A percentile compares a stretch with the other conserved stretches of the same genome.
Conservation (phyloP, 2,113 vertebrate genomes). For the Cebus imitator region DNA sequence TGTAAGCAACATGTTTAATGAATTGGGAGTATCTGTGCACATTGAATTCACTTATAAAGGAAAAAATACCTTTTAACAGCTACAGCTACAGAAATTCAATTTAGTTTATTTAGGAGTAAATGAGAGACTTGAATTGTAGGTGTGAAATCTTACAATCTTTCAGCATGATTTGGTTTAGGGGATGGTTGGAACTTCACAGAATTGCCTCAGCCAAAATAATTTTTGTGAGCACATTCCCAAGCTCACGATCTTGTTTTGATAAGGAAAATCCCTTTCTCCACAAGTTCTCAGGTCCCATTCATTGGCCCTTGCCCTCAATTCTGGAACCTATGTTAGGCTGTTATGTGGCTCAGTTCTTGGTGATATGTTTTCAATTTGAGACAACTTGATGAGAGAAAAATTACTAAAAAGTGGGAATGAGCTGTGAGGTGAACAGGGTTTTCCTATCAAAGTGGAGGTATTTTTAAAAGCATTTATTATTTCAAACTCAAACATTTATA, state of each 20-base stretch:
- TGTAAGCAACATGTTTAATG: constrained; percentile 71
- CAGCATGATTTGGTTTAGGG: constrained; percentile 49
- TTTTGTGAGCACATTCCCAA: constrained; percentile 18
- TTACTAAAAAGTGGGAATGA: constrained; percentile 63
- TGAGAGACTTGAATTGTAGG: constrained; percentile 74
- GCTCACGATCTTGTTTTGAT: constrained; percentile 58
- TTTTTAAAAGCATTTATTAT: constrained; percentile 76
- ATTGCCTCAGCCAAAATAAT: constrained; percentile 4
- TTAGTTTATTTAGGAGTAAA: constrained; percentile 81
- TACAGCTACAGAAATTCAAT: constrained; percentile 71
- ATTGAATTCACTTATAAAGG: constrained; percentile 70
- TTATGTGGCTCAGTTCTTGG: constrained; percentile 31
- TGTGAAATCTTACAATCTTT: constrained; percentile 36
- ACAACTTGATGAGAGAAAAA: constrained; percentile 71
- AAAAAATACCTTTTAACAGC: constrained; percentile 65
- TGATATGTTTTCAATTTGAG: constrained; percentile 68
- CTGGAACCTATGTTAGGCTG: constrained; percentile 31
- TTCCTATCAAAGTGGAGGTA: constrained; percentile 61
- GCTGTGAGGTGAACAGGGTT: constrained; percentile 63
- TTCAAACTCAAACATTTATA: constrained; percentile 64
- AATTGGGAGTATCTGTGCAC: constrained; percentile 63
- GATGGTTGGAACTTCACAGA: background rate
- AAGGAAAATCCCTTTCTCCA: constrained; percentile 63
- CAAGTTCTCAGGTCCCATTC: constrained; percentile 39
- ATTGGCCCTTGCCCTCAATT: constrained; percentile 12